Base-by-base conservation (phyloP, 2,797 vertebrate genomes). In the Gobio occitaniae region DNA sequence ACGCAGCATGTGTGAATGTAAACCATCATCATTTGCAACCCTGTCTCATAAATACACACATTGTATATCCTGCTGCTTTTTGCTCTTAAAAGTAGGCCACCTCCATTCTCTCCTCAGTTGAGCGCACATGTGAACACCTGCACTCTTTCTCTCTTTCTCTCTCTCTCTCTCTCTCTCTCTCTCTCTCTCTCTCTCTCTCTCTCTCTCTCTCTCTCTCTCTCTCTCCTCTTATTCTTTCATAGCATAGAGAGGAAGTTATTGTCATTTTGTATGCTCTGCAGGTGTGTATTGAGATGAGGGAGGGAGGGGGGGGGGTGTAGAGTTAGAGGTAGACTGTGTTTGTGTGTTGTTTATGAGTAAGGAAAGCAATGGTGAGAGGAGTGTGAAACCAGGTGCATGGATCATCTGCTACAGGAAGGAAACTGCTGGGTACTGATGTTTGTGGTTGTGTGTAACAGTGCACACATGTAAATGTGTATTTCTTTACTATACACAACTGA, bases 221-320 rank as follows among this genome's bases (percentile, higher is more conserved):
- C 10, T 80, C 54, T 29, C 25, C 29, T 54, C 15, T n/a, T 70
- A 19, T 70, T 80, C 52, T 59, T 44, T 71, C 21, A 47, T 47
- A 32, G 9, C 21, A 36, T 11, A 74, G 15, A 52, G 59, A 68
- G 59, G 32, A 66, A 68, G 82, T 66, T 38, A 25, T 75, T 74
- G 19, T 74, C 25, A 63, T 52, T 44, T 66, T 21, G 6, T 66
- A 38, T 74, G 21, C 59, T 83, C 44, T 76, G 82, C 61, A 76
- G 82, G 82, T 76, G 82, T 83, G 78, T 65, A 25, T 17, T 72
- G 44, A 81, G 47, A 63, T n/a, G n/a, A n/a, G n/a, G n/a, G n/a
- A n/a, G n/a, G n/a, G n/a, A n/a, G n/a, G n/a, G n/a, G n/a, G n/a
- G n/a, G n/a, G n/a, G n/a, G n/a, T n/a, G n/a, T n/a, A n/a, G n/a